phyloP scores from a whole-genome alignment of 2,888 invertebrate genomes.

The Autographa pulchrina region DNA sequence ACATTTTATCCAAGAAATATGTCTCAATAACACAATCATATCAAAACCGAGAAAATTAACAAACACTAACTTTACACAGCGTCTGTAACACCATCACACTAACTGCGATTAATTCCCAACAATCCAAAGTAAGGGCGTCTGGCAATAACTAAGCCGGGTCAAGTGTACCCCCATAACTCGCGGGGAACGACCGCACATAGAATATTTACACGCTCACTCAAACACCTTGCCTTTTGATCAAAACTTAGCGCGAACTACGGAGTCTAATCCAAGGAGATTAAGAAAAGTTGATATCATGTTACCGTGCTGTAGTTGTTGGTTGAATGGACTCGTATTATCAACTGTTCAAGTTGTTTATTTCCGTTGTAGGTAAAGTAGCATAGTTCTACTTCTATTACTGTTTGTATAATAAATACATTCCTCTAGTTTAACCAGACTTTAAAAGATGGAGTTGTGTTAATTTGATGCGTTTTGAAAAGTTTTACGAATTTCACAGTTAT shows the following conservation, averaged over 20 bases:
- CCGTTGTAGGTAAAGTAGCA: too few relatives aligned
- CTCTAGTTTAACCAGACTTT: too few relatives aligned
- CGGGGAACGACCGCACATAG: slow-evolving; percentile 68
- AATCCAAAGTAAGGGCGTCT: slow-evolving; percentile 53
- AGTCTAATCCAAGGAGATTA: slow-evolving; percentile 50
- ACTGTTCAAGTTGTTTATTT: neutral
- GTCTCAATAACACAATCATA: too few relatives aligned
- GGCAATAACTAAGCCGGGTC: slow-evolving; percentile 62
- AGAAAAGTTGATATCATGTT: slow-evolving; percentile 42
- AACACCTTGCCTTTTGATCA: slow-evolving; percentile 62
- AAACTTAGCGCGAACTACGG: slow-evolving; percentile 44
- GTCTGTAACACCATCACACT: slow-evolving; percentile 48
- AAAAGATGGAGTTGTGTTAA: too few relatives aligned
- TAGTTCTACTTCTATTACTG: too few relatives aligned
- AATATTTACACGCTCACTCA: slow-evolving; percentile 71
- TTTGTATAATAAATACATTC: too few relatives aligned
- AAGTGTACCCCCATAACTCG: slow-evolving; percentile 69
- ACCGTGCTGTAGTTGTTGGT: slow-evolving; percentile 37
- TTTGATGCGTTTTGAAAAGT: too few relatives aligned
- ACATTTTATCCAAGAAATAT: too few relatives aligned
- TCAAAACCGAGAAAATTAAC: neutral
- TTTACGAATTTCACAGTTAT: too few relatives aligned
- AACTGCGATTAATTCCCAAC: slow-evolving; percentile 58
- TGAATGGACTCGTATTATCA: neutral
- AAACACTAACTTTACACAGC: slow-evolving; percentile 13